Evolutionary conservation across 2,113 vertebrate species (phyloP).

Genomic region (Neolamprologus caudopunctatus): DNA sequence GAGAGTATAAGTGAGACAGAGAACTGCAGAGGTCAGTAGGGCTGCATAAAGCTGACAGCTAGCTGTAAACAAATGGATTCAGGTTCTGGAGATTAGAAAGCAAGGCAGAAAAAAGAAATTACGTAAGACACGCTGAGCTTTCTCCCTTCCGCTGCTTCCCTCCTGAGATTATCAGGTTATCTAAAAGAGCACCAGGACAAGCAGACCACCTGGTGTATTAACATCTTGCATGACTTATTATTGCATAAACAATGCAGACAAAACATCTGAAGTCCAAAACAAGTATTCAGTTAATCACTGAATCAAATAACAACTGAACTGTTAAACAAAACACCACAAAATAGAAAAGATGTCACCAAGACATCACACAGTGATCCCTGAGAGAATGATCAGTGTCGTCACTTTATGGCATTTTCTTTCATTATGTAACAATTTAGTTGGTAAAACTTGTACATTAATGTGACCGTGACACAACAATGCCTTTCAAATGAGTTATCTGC

Average conservation of each 20-base stretch:
- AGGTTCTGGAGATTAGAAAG: background rate
- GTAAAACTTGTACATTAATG: background rate
- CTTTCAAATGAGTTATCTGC: background rate
- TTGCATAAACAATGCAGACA: background rate
- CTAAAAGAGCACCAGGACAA: background rate
- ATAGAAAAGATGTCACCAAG: background rate
- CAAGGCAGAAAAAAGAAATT: background rate
- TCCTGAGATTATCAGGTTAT: background rate
- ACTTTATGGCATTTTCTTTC: background rate
- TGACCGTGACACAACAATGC: background rate
- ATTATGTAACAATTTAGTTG: background rate
- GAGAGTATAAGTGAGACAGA: background rate
- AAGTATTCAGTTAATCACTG: background rate
- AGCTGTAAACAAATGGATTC: background rate
- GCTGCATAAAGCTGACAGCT: background rate
- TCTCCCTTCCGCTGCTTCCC: background rate
- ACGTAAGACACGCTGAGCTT: background rate
- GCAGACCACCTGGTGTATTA: background rate
- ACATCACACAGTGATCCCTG: background rate
- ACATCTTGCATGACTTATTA: background rate
- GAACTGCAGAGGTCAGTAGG: background rate
- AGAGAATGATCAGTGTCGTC: background rate
- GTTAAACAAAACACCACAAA: background rate
- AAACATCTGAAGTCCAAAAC: background rate
- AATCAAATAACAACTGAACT: background rate